Base-by-base conservation (phyloP, 2,113 vertebrate species). In the zebrafish (Danio rerio) region DNA sequence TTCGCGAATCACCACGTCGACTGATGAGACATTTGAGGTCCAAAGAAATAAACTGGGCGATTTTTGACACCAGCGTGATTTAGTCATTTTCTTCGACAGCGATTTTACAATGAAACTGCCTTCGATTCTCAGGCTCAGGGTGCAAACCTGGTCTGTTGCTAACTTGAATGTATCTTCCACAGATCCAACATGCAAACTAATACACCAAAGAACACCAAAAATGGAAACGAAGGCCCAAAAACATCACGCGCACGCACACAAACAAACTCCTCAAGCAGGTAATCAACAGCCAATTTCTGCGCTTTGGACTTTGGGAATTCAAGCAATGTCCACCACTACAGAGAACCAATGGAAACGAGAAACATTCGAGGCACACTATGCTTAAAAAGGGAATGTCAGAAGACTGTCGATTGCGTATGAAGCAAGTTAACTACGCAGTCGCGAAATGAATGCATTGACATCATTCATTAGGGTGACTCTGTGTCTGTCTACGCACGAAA, bases 291-390 rank as follows among this genome's bases (percentile, higher is more conserved):
- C 61, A 90, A 88, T 89, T 89, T 88, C 87, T 90, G 87, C 82
- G 88, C 89, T 88, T 81, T 85, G 83, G 86, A 93, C 90, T 92
- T 90, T 85, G 91, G 91, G 91, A 93, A 92, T 93, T 93, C 90
- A 92, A 92, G 88, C 91, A 92, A 92, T 89, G 88, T 92, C 81
- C 90, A 92, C 90, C 89, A 90, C 87, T 90, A 94, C 90, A 83
- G 88, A 92, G 86, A 58, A 90, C 86, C 78, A 83, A 83, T 84
- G 63, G 88, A 90, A 82, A 88, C 71, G 81, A 70, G 18, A 84
- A 88, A 83, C 18, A 70, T 77, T 73, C 82, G 84, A 88, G 86
- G 86, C 87, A 85, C 70, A 70, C 78, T 79, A 84, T 79, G 81
- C 69, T 53, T 9, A 71, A 71, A 62, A 71, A 58, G 78, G 68